Conservation (phyloP, 2,888 invertebrate genomes). For the Tenthredo mesomela region DNA sequence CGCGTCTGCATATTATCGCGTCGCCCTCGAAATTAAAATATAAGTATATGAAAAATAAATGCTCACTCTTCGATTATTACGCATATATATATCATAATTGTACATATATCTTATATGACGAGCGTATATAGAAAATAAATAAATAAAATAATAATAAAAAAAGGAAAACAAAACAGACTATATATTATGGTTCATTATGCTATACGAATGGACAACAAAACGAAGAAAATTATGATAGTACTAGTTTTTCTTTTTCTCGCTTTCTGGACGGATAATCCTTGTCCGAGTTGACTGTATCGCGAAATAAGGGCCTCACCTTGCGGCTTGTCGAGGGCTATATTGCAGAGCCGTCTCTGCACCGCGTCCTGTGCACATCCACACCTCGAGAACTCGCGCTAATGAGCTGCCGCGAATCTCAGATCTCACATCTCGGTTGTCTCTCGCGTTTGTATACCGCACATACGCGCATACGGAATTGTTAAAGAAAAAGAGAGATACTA, state of each 20-base stretch:
- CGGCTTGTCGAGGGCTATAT: not conserved
- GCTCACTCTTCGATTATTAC: not conserved
- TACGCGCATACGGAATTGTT: not conserved
- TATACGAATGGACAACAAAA: not conserved
- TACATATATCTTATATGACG: too few relatives aligned
- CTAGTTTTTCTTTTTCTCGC: not conserved
- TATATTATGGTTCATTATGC: not conserved
- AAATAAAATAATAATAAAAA: too few relatives aligned
- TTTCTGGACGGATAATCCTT: not conserved
- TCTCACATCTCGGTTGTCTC: conserved; percentile 35
- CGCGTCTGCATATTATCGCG: not conserved
- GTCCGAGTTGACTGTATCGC: not conserved
- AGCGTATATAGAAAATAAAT: not conserved
- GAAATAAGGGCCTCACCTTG: conserved; percentile 7
- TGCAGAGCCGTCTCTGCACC: not conserved
- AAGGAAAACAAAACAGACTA: not conserved
- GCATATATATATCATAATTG: too few relatives aligned
- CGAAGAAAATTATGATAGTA: not conserved
- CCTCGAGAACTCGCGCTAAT: conserved; percentile 58
- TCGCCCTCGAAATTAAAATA: not conserved
- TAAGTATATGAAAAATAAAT: not conserved
- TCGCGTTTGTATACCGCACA: not conserved
- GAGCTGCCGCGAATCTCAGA: conserved; percentile 58
- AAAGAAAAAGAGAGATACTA: conserved; percentile 8
- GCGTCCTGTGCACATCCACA: conserved; percentile 17